Evolutionary conservation across 2,888 invertebrate genomes (phyloP), one percentile per base, ranked within the genome.

Genomic region (Epinotia ramella): DNA sequence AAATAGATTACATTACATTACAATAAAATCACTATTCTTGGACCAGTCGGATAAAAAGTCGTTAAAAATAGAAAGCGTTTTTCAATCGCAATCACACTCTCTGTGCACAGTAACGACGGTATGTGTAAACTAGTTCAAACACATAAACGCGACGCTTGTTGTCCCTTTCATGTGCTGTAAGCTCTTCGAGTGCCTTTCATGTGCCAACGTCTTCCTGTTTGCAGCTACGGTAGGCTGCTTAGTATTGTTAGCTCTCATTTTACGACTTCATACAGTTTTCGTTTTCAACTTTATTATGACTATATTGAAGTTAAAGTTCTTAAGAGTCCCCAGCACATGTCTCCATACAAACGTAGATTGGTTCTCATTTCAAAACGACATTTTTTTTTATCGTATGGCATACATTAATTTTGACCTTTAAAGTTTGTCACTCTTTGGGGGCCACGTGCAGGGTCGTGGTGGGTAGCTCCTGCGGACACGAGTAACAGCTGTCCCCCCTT

Each of bases 101-200:
- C 66, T 75, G 71, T 44, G 33, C 3, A 7, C 62, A 70, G 71
- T 56, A 56, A 62, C 20, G 24, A 59, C 53, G 68, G 70, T 73
- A 78, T 75, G 78, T 78, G 79, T 78, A 73, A 79, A 78, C 76
- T 77, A 77, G 76, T 77, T 73, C 65, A 74, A 74, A 78, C 70
- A 77, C 78, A 77, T 79, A 78, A 79, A 79, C 76, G 57, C 64
- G 40, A 73, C 72, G 69, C 56, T 69, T 71, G 70, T 73, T 71
- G 68, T 76, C 79, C 72, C 77, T 79, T 79, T 79, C 76, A 78
- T 77, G 69, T 77, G 24, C 63, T 62, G 60, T 69, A 73, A 65
- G 64, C 53, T 68, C 65, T 62, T 57, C 64, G 20, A 67, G 72
- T 33, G 62, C 75, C 66, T 71, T 76, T 76, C 70, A 60, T 44